Percentiles rank a stretch among this genome's conserved stretches.
Conservation (phyloP, 1,140 invertebrate species). For the Oncopeltus fasciatus region DNA sequence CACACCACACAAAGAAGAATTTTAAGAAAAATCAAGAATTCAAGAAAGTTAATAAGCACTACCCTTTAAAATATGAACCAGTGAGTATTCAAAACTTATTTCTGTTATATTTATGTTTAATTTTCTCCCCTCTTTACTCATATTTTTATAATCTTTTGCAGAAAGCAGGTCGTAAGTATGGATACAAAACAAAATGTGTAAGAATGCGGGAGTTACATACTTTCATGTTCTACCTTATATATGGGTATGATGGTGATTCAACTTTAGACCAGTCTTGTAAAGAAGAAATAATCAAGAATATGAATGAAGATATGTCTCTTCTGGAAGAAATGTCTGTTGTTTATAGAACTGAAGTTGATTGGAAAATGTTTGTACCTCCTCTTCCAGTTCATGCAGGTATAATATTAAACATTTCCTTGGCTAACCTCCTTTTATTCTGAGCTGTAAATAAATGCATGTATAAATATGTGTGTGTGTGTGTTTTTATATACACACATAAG, state of each 20-base stretch:
- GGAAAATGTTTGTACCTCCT: constrained; percentile 62
- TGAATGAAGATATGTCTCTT: background rate
- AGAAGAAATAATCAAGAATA: constrained; percentile 25
- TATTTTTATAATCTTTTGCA: too few relatives aligned
- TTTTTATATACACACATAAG: too few relatives aligned
- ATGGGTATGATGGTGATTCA: constrained; percentile 35
- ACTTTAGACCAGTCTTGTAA: constrained; percentile 26
- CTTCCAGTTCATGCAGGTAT: constrained; percentile 43
- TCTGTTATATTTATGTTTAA: background rate
- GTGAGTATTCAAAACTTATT: background rate
- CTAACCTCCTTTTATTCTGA: too few relatives aligned
- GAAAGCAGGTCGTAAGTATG: constrained; percentile 12
- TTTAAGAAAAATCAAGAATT: background rate
- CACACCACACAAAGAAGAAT: background rate
- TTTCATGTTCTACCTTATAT: constrained; percentile 52
- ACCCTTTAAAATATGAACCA: background rate
- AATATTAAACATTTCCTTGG: too few relatives aligned
- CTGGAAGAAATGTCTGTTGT: constrained; percentile 32
- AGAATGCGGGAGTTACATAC: constrained; percentile 49
- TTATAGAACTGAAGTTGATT: constrained; percentile 39
- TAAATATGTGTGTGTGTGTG: too few relatives aligned
- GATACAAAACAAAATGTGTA: constrained; percentile 49
- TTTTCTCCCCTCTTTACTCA: too few relatives aligned
- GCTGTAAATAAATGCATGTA: too few relatives aligned
- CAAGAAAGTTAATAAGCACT: background rate